These are phyloP conservation scores for Mellilla xanthometata DNA, from an alignment of 2,888 invertebrate genomes.

Conservation along the genomic window DNA sequence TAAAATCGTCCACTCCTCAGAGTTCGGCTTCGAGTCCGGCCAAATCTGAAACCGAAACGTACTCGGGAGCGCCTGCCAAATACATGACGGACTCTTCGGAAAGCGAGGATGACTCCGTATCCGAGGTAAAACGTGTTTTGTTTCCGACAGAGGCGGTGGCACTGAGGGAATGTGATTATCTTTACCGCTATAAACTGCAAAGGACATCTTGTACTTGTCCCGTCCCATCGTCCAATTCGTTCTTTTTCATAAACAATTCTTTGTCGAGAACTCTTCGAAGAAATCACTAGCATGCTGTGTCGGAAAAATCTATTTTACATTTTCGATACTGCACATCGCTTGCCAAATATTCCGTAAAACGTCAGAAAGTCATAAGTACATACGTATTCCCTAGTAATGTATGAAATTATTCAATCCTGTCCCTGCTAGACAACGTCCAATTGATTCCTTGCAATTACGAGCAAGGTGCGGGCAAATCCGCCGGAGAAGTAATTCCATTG, in stretches of 20 bases:
- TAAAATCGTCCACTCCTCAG: slow-evolving; percentile 91
- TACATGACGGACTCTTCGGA: slow-evolving; percentile 97
- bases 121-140: slow-evolving; percentile 91
- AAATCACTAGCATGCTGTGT: slow-evolving; percentile 61
- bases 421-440: slow-evolving; percentile 66
- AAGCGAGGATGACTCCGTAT: slow-evolving; percentile 98
- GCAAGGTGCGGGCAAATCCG: slow-evolving; percentile 49
- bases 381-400: slow-evolving; percentile 77
- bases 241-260: slow-evolving; percentile 54
- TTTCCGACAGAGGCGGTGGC: slow-evolving; percentile 80
- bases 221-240: slow-evolving; percentile 63
- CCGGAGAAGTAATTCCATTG: slow-evolving; percentile 64
- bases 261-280: slow-evolving; percentile 45
- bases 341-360: slow-evolving; percentile 83
- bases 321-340: slow-evolving; percentile 74
- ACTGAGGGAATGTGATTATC: slow-evolving; percentile 80
- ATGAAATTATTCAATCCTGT: slow-evolving; percentile 76
- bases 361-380: slow-evolving; percentile 81
- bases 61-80: slow-evolving; percentile 91
- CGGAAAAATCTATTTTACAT: slow-evolving; percentile 63
- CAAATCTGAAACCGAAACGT: slow-evolving; percentile 94
- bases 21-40: slow-evolving; percentile 92
- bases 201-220: slow-evolving; percentile 86
- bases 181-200: slow-evolving; percentile 84
- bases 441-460: slow-evolving; percentile 67